These are phyloP conservation scores for Chlamydotis undulata DNA, from an alignment of 2,113 vertebrate genomes.

Conservation along the genomic window DNA sequence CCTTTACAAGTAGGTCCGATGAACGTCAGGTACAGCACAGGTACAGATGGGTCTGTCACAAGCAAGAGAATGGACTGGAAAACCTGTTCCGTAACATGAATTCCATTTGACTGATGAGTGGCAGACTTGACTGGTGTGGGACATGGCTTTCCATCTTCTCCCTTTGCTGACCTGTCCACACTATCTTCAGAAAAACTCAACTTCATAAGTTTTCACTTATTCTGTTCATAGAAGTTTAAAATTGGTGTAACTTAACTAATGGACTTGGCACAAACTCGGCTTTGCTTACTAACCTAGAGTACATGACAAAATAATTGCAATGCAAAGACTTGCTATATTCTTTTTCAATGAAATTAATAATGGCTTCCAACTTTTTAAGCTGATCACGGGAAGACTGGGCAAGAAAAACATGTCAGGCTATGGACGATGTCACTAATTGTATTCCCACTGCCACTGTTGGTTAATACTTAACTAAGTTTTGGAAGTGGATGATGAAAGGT, in stretches of 20 bases:
- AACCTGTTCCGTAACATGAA: background rate
- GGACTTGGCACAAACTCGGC: background rate
- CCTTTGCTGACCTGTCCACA: background rate
- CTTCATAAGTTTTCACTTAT: background rate
- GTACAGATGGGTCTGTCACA: background rate
- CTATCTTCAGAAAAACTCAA: background rate
- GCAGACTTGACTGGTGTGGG: background rate
- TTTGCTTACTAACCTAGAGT: background rate
- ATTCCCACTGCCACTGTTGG: background rate
- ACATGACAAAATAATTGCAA: background rate
- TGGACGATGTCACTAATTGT: background rate
- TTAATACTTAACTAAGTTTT: slow-evolving; percentile 48
- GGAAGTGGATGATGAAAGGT: background rate
- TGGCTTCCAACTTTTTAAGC: background rate
- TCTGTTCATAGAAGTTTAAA: background rate
- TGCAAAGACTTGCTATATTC: background rate
- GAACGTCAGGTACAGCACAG: background rate
- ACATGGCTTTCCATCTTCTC: background rate
- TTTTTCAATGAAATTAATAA: background rate
- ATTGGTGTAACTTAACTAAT: background rate
- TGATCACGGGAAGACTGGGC: background rate
- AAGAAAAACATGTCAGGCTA: background rate
- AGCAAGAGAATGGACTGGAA: background rate
- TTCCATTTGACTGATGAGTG: background rate
- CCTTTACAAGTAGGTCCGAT: background rate